Evolutionary conservation across 1,140 invertebrate genomes (phyloP), one percentile per base, ranked within the genome.

Genomic region (Hycleus phaleratus): DNA sequence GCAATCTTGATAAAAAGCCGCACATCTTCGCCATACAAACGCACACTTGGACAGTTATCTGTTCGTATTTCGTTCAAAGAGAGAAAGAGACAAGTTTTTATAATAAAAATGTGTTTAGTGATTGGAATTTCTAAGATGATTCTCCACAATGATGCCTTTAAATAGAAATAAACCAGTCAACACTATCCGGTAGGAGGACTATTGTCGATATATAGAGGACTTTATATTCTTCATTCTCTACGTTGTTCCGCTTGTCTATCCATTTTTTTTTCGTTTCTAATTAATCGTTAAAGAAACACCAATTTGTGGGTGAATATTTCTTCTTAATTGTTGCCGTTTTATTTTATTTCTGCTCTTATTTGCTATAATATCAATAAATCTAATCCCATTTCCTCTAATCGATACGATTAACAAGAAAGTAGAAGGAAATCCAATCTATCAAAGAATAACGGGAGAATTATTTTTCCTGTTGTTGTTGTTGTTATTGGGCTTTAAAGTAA

Each of bases 41-140:
- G 39, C 10, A 11, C 39, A 4, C 11, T 5, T 32, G 32, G 32
- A 49, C 56, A 58, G 56, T 58, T 58, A 46, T 18, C 45, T 26
- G 39, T 53, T 46, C 51, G 9, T 26, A 24, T 18, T 32, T 32
- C 4, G 7, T 32, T 32, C 3, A 32, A 32, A 32, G 32, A 32
- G 32, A 32, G 32, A 32, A 1, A 42, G 44, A 51, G 58, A 43
- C 58, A 12, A 49, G 58, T 59, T 59, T 59, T 55, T 59, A 46
- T 38, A n/a, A 11, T 49, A 48, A 57, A 57, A 50, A 48, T 39
- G 4, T 48, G n/a, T 42, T 44, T 46, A 50, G 32, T 45, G 46
- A 55, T 59, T 49, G 58, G 51, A 59, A 59, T 59, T 59, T 59
- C 48, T 51, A 47, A 59, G 50, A 40, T 51, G 50, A 59, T 59